Evolutionary conservation across 2,113 vertebrate genomes (phyloP).

Genomic region (Rhagologus leucostigma): DNA sequence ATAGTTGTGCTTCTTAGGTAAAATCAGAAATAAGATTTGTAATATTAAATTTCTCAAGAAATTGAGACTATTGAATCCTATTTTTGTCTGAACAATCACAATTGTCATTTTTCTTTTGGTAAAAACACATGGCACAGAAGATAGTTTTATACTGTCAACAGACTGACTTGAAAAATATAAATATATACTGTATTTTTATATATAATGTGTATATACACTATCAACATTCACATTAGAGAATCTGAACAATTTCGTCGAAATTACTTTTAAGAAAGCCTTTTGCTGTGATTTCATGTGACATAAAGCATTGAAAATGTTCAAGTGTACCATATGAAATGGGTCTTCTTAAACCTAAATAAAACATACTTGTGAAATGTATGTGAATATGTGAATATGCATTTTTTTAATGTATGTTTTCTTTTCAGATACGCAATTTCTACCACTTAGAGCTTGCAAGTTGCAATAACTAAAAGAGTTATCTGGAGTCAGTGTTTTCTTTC

Average conservation of each 20-base stretch:
- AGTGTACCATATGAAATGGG: background rate
- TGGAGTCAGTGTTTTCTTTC: slow-evolving; percentile 82
- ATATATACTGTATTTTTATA: slow-evolving; percentile 70
- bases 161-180: slow-evolving; percentile 93
- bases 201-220: slow-evolving; percentile 75
- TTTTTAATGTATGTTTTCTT: background rate
- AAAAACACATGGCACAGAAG: slow-evolving; percentile 82
- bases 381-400: background rate
- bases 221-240: slow-evolving; percentile 80
- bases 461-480: background rate
- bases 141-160: slow-evolving; percentile 76
- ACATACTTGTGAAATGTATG: background rate
- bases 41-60: slow-evolving; percentile 74
- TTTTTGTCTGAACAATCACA: slow-evolving; percentile 78
- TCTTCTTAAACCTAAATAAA: slow-evolving; percentile 29
- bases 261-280: slow-evolving; percentile 63
- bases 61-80: slow-evolving; percentile 72
- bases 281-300: slow-evolving; percentile 28
- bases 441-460: background rate
- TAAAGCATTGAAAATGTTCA: slow-evolving; percentile 8
- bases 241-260: slow-evolving; percentile 81
- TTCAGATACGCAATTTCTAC: background rate
- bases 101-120: slow-evolving; percentile 66
- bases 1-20: slow-evolving; percentile 87
- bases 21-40: slow-evolving; percentile 75